These are phyloP conservation scores for Diabrotica virgifera DNA, from an alignment of 1,140 invertebrate species.

Conservation along the genomic window DNA sequence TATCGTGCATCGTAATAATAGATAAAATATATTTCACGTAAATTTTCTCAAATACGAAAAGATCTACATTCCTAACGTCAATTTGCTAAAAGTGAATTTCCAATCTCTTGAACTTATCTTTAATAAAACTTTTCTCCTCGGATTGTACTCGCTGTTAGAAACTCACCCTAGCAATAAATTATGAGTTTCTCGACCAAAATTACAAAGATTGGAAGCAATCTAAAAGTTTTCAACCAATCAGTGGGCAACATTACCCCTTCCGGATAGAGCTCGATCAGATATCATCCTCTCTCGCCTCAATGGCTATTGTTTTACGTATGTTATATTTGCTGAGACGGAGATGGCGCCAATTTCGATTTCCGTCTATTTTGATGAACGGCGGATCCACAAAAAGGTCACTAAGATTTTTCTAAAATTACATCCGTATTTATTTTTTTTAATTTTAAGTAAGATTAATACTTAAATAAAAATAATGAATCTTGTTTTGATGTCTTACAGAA, in stretches of 20 bases:
- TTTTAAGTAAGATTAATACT: too few relatives aligned
- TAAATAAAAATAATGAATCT: too few relatives aligned
- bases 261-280: conserved; percentile 28
- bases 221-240: conserved; percentile 47
- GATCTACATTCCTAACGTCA: not conserved
- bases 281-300: conserved; percentile 35
- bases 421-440: too few relatives aligned
- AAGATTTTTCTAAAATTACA: too few relatives aligned
- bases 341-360: conserved; percentile 18
- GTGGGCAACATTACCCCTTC: conserved; percentile 32
- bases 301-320: conserved; percentile 35
- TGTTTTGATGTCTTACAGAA: too few relatives aligned
- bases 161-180: conserved; percentile 42
- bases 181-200: conserved; percentile 47
- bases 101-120: conserved; percentile 2
- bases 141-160: conserved; percentile 30
- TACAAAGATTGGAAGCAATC: conserved; percentile 46
- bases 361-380: too few relatives aligned
- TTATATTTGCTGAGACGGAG: conserved; percentile 33
- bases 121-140: conserved; percentile 20
- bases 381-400: too few relatives aligned
- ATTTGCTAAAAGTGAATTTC: not conserved
- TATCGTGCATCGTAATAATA: too few relatives aligned
- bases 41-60: too few relatives aligned
- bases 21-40: too few relatives aligned